Evolutionary conservation across 1,140 invertebrate genomes (phyloP), one percentile per base, ranked within the genome.

Genomic region (Choristoneura fumiferana): DNA sequence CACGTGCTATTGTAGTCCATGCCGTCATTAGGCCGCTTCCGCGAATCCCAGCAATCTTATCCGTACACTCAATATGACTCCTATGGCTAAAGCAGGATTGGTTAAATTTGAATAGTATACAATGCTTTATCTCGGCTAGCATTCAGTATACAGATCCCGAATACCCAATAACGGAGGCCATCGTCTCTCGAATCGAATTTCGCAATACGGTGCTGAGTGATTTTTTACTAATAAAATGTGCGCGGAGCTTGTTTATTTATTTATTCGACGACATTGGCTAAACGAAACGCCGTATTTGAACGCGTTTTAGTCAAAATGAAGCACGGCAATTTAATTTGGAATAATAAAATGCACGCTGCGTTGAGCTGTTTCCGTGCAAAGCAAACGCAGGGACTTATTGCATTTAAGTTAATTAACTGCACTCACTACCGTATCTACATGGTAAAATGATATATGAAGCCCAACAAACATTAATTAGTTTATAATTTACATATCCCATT

Each of bases 1-100:
- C 74, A 71, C 73, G 73, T 86, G 79, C 81, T 81, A 87, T 87
- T 87, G 82, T 87, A 73, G 67, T 81, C 70, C 62, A 69, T 65
- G 74, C 73, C 78, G 73, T 86, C 84, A 86, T 86, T 86, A 87
- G 80, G 75, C 69, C 73, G 73, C 68, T 87, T 87, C 83, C 81
- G 84, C 62, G 70, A 56, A 73, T 53, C 53, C 54, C 57, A 38
- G 18, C 53, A 63, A 67, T 56, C 53, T 45, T 38, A 56, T 63
- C 66, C 63, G 63, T 62, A 55, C 65, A 40, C 43, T 34, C 34
- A 52, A 54, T 43, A 15, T 29, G 58, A 60, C 60, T 68, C 71
- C 69, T 83, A 79, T 78, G 53, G 34, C 68, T 22, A 65, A 61
- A 43, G 35, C 36, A 29, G 37, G 54, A 60, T 12, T 54, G 34